Evolutionary conservation across 2,797 vertebrate genomes (phyloP).

Genomic region (Cephalopachus bancanus): DNA sequence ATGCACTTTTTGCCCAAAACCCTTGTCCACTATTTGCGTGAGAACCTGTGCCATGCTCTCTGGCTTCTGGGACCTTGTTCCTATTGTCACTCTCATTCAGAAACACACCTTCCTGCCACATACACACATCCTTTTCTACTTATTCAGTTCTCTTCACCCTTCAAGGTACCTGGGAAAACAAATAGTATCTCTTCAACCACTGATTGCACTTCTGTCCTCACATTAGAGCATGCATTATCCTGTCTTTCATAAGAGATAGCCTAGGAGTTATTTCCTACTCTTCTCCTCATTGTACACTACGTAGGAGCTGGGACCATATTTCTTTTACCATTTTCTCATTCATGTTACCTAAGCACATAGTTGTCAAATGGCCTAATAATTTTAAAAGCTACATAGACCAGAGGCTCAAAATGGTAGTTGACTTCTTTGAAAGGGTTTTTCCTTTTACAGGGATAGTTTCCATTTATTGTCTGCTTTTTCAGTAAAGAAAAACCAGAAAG

Average conservation of each 20-base stretch:
- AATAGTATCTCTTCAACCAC: background rate
- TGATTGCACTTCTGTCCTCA: background rate
- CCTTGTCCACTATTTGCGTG: background rate
- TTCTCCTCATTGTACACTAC: background rate
- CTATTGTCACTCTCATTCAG: background rate
- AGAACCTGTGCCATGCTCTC: background rate
- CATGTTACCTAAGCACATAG: background rate
- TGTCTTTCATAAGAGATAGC: background rate
- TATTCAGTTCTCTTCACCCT: background rate
- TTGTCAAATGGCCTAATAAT: background rate
- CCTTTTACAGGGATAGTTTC: background rate
- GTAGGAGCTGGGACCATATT: background rate
- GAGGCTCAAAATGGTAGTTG: conserved; percentile 22
- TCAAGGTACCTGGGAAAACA: background rate
- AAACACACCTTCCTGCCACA: background rate
- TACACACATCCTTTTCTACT: background rate
- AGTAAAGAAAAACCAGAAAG: conserved; percentile 9
- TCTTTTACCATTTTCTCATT: background rate
- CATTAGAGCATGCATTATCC: background rate
- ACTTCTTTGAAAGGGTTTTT: conserved; percentile 13
- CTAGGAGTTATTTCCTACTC: background rate
- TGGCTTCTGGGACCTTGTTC: background rate
- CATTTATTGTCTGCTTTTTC: conserved; percentile 27
- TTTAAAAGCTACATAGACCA: background rate
- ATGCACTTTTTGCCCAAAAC: background rate